Conservation (phyloP, 2,888 invertebrate species). For the Gymnoscelis rufifasciata region DNA sequence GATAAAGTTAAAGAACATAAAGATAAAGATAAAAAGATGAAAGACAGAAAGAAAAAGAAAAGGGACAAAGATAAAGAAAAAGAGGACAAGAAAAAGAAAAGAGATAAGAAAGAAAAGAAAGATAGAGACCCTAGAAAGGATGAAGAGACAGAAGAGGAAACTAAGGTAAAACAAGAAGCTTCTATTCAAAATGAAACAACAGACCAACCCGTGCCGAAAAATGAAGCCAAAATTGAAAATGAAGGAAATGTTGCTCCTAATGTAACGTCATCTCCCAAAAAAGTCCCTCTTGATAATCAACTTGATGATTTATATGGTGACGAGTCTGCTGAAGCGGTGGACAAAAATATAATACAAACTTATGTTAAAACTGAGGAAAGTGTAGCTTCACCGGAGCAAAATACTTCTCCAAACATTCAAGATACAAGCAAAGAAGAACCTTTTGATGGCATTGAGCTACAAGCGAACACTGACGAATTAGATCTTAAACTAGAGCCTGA, state of each 20-base stretch:
- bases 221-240: constrained; percentile 27
- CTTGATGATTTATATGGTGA: constrained; percentile 74
- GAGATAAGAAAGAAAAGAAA: constrained; percentile 75
- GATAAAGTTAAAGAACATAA: constrained; percentile 76
- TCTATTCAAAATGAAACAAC: constrained; percentile 18
- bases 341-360: constrained; percentile 78
- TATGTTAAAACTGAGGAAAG: constrained; percentile 69
- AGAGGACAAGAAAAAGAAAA: constrained; percentile 70
- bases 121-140: constrained; percentile 67
- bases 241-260: constrained; percentile 31
- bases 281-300: constrained; percentile 35
- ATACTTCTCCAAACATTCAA: constrained; percentile 20
- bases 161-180: constrained; percentile 28
- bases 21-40: constrained; percentile 78
- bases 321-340: constrained; percentile 73
- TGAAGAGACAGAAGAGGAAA: constrained; percentile 37
- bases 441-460: constrained; percentile 79
- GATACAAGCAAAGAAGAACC: constrained; percentile 72
- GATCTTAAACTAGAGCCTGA: constrained; percentile 76
- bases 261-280: constrained; percentile 27
- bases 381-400: constrained; percentile 42
- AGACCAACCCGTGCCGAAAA: constrained; percentile 12
- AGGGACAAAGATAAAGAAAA: constrained; percentile 71
- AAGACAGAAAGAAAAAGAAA: constrained; percentile 74
- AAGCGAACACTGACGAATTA: constrained; percentile 76